Evolutionary conservation across 2,888 invertebrate genomes (phyloP).

Genomic region (Coenonympha arcania): DNA sequence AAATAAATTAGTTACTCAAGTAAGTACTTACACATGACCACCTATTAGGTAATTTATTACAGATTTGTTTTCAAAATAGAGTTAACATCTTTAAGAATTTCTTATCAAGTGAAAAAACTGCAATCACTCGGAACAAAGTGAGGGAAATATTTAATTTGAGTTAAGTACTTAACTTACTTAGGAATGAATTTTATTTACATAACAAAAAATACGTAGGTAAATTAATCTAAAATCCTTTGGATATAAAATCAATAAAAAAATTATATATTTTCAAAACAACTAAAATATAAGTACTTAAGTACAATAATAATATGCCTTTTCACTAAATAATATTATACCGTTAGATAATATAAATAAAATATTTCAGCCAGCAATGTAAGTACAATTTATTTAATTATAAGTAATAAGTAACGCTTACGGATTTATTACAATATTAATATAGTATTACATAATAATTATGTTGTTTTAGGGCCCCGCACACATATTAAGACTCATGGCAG

Average conservation of each 20-base stretch:
- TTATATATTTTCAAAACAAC: conserved; percentile 12
- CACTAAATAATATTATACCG: conserved; percentile 14
- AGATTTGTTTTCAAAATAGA: too few species aligned
- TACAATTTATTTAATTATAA: conserved; percentile 17
- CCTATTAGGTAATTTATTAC: too few species aligned
- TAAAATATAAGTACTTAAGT: conserved; percentile 1
- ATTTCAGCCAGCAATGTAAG: conserved; percentile 15
- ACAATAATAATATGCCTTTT: background rate
- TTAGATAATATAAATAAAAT: conserved; percentile 21
- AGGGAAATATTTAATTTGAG: too few species aligned
- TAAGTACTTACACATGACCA: too few species aligned
- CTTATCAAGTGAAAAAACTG: too few species aligned
- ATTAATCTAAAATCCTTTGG: conserved; percentile 10
- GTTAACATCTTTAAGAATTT: too few species aligned
- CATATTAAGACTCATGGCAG: too few species aligned
- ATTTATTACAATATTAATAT: conserved; percentile 12
- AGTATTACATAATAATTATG: conserved; percentile 3
- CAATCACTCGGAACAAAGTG: too few species aligned
- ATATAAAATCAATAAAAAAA: conserved; percentile 8
- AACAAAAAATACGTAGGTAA: too few species aligned
- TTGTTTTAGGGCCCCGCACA: background rate
- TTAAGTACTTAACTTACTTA: too few species aligned
- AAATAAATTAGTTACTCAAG: too few species aligned
- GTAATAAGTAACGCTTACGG: conserved; percentile 22
- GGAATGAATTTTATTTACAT: too few species aligned